phyloP scores from a whole-genome alignment of 2,113 vertebrate genomes.

The Alectura lathami region DNA sequence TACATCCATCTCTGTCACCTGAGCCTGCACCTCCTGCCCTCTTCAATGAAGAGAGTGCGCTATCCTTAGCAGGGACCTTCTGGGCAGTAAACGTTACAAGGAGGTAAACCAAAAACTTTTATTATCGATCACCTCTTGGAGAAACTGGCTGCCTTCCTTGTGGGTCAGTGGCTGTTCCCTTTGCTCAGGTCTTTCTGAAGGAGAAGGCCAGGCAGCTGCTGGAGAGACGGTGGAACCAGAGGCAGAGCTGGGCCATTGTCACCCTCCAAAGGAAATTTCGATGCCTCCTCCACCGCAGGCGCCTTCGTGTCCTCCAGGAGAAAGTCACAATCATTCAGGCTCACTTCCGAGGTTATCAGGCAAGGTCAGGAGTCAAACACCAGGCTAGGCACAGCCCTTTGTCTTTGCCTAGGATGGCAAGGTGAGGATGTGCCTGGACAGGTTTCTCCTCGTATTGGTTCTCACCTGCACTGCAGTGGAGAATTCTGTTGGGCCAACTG shows the following conservation, averaged over 20 bases:
- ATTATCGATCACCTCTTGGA: not conserved
- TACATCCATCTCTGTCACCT: not conserved
- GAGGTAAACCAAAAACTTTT: not conserved
- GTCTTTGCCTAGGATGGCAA: not conserved
- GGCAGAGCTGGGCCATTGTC: conserved; percentile 84
- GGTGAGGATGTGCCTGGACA: not conserved
- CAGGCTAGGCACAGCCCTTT: not conserved
- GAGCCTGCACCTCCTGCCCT: not conserved
- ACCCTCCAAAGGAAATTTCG: conserved; percentile 87
- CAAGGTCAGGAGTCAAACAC: conserved; percentile 75
- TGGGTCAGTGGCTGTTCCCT: not conserved
- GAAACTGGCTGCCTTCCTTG: not conserved
- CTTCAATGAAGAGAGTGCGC: not conserved
- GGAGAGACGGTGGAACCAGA: conserved; percentile 80
- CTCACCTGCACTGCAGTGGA: not conserved
- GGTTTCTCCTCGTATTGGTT: not conserved
- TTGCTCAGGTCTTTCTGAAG: conserved; percentile 86
- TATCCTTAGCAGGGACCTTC: not conserved
- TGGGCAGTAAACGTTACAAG: not conserved
- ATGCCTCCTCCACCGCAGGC: conserved; percentile 78
- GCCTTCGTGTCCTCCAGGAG: conserved; percentile 82
- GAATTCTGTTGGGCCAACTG: not conserved
- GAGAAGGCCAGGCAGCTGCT: conserved; percentile 80
- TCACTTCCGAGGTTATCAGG: conserved; percentile 86
- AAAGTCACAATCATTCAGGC: conserved; percentile 87